Conservation (phyloP, 2,797 vertebrate genomes). For the Schizopygopsis malacanthus region DNA sequence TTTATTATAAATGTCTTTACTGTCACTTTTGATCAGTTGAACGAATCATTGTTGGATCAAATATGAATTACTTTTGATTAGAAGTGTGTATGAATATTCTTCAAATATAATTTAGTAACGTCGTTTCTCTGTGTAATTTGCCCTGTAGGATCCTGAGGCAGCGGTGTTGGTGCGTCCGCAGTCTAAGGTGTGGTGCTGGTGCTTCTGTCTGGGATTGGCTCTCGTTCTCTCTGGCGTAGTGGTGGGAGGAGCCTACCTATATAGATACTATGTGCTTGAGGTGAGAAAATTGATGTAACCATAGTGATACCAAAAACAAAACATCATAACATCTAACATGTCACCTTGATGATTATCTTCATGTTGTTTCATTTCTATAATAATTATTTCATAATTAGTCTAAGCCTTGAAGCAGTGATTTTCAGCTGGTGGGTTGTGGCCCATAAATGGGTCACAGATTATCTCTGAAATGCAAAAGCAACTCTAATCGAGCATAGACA, state of each 20-base stretch:
- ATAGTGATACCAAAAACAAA: conserved; percentile 19
- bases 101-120: background rate
- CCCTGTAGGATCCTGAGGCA: conserved; percentile 84
- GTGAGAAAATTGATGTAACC: conserved; percentile 71
- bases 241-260: conserved; percentile 91
- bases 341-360: background rate
- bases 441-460: background rate
- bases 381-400: background rate
- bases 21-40: background rate
- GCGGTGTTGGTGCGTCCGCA: conserved; percentile 78
- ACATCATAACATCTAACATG: background rate
- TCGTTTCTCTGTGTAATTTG: conserved; percentile 45
- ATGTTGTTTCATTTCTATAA: background rate
- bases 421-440: background rate
- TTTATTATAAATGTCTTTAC: background rate
- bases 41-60: background rate
- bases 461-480: background rate
- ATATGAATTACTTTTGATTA: background rate
- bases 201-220: conserved; percentile 92
- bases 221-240: conserved; percentile 94
- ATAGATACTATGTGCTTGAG: conserved; percentile 86
- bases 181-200: conserved; percentile 94
- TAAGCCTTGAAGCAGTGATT: background rate
- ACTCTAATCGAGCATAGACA: background rate
- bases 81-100: background rate